Conservation (phyloP, 1,140 invertebrate genomes). For the Hycleus cichorii region DNA sequence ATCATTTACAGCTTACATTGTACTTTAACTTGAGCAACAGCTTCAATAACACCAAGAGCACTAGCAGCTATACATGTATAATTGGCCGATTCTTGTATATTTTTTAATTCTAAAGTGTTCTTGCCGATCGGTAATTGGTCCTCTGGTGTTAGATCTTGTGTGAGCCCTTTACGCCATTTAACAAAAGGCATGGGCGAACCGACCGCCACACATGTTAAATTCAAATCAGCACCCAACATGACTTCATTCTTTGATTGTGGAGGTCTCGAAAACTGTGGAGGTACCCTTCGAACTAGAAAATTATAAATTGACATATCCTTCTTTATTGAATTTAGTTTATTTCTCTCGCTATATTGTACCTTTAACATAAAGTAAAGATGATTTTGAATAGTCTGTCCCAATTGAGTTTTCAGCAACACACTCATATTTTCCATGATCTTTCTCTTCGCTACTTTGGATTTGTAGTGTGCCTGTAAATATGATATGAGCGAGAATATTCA, state of each 20-base stretch:
- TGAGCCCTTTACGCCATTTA: slow-evolving; percentile 85
- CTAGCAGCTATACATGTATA: slow-evolving; percentile 96
- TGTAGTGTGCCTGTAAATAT: slow-evolving; percentile 74
- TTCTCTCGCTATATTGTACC: slow-evolving; percentile 46
- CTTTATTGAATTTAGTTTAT: neutral
- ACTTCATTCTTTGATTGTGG: slow-evolving; percentile 79
- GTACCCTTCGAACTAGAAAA: slow-evolving; percentile 75
- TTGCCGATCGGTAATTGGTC: slow-evolving; percentile 76
- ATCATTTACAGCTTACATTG: slow-evolving; percentile 67
- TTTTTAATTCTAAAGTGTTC: slow-evolving; percentile 77
- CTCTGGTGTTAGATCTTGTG: slow-evolving; percentile 74
- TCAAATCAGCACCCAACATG: slow-evolving; percentile 80
- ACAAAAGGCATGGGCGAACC: slow-evolving; percentile 97
- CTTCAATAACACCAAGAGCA: slow-evolving; percentile 84
- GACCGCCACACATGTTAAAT: slow-evolving; percentile 92
- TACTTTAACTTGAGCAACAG: slow-evolving; percentile 81
- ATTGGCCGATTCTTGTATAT: slow-evolving; percentile 88
- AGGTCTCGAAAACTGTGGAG: slow-evolving; percentile 89
- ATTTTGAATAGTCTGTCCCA: slow-evolving; percentile 88
- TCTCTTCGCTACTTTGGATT: slow-evolving; percentile 82
- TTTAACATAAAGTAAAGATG: slow-evolving; percentile 90
- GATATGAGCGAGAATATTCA: too few species aligned
- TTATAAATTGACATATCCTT: neutral
- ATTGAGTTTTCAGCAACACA: slow-evolving; percentile 86
- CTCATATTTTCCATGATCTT: slow-evolving; percentile 88